phyloP scores from a whole-genome alignment of 2,888 invertebrate genomes.

The Lamellibrachia columna region DNA sequence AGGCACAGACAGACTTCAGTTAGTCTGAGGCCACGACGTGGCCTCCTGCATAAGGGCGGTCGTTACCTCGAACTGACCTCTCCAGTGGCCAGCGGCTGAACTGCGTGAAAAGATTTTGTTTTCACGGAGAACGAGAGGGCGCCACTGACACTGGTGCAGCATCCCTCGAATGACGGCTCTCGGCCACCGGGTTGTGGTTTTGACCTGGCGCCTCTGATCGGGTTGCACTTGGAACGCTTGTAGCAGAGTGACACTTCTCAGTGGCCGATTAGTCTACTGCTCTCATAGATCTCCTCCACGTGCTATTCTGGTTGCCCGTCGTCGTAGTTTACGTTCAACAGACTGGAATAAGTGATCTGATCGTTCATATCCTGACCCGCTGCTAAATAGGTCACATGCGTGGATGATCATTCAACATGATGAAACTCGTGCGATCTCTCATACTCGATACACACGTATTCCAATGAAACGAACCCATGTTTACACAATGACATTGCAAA shows the following conservation, averaged over 20 bases:
- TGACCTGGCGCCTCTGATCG: too few relatives aligned
- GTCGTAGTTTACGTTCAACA: neutral
- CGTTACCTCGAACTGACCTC: conserved; percentile 3
- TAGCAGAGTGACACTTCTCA: neutral
- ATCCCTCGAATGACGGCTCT: neutral
- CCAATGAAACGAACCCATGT: neutral
- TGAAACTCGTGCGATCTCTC: neutral
- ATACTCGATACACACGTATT: neutral
- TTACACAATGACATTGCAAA: conserved; percentile 5
- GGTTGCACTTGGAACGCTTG: neutral
- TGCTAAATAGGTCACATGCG: neutral
- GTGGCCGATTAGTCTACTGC: neutral
- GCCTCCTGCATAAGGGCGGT: neutral
- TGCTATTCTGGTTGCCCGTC: conserved; percentile 7
- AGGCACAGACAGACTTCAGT: neutral
- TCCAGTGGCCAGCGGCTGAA: neutral
- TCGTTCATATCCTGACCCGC: neutral
- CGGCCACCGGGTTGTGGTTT: neutral
- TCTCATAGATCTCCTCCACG: conserved; percentile 4
- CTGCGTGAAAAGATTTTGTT: neutral
- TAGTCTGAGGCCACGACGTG: neutral
- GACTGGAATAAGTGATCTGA: conserved; percentile 6
- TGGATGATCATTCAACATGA: neutral
- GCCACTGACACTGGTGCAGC: neutral
- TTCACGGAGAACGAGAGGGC: neutral